These are phyloP conservation scores for Chouioia cunea DNA, from an alignment of 2,888 invertebrate species.

Conservation along the genomic window DNA sequence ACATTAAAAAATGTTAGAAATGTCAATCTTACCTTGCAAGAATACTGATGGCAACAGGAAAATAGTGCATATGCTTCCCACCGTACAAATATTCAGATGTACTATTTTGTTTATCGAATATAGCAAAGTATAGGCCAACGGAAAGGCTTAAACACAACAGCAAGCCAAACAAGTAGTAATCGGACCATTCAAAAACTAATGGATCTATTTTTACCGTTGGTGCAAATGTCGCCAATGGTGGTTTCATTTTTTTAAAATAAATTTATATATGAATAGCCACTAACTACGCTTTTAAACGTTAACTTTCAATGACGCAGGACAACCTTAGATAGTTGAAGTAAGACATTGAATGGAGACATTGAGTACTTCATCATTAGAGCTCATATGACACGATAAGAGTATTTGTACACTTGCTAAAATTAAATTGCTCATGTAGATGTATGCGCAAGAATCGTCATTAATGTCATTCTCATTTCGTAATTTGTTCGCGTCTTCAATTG, in stretches of 20 bases:
- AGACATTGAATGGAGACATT: slow-evolving; percentile 11
- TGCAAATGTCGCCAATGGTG: slow-evolving; percentile 8
- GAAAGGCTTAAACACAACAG: slow-evolving; percentile 71
- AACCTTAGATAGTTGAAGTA: not conserved
- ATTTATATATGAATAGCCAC: not conserved
- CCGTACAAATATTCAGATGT: slow-evolving; percentile 80
- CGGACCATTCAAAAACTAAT: slow-evolving; percentile 69
- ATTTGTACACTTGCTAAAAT: slow-evolving; percentile 15
- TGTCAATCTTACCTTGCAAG: slow-evolving; percentile 74
- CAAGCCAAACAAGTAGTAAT: slow-evolving; percentile 71
- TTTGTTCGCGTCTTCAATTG: too few species aligned
- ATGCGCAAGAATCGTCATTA: not conserved
- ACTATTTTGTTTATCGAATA: slow-evolving; percentile 72
- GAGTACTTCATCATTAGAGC: not conserved
- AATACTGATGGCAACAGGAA: slow-evolving; percentile 81
- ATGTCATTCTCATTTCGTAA: too few species aligned
- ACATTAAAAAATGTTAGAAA: not conserved
- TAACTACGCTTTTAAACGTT: not conserved
- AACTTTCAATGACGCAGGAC: too few species aligned
- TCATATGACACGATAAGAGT: slow-evolving; percentile 18
- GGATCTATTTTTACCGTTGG: slow-evolving; percentile 33
- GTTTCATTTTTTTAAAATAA: slow-evolving; percentile 17
- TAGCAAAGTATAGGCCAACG: slow-evolving; percentile 75
- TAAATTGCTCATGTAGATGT: slow-evolving; percentile 11
- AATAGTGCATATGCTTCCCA: slow-evolving; percentile 78